Conservation (phyloP, 2,113 vertebrate species). For the Nyctibius bracteatus region DNA sequence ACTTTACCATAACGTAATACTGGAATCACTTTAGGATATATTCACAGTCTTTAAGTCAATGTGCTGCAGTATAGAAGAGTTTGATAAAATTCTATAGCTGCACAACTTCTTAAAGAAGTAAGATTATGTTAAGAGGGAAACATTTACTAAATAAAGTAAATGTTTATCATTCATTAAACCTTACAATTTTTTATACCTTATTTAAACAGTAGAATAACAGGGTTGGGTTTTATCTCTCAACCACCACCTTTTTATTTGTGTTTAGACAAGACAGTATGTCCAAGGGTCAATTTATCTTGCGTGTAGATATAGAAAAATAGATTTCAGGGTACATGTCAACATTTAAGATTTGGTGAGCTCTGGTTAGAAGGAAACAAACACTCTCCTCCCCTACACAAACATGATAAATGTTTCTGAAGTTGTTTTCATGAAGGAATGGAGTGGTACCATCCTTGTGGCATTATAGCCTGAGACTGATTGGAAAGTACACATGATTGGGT, state of each 20-base stretch:
- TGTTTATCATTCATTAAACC: not conserved
- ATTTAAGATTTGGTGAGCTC: not conserved
- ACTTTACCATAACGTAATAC: not conserved
- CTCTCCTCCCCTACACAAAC: rapidly evolving
- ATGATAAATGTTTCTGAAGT: not conserved
- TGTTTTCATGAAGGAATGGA: not conserved
- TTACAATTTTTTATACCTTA: not conserved
- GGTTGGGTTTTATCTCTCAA: not conserved
- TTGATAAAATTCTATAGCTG: not conserved
- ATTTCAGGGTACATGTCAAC: not conserved
- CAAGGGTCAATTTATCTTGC: rapidly evolving
- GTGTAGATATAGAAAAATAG: not conserved
- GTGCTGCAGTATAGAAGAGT: rapidly evolving
- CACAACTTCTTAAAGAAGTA: not conserved
- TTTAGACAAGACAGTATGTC: not conserved
- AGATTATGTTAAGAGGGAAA: not conserved
- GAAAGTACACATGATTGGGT: not conserved
- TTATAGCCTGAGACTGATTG: not conserved
- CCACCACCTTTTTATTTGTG: rapidly evolving
- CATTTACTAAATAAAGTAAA: not conserved
- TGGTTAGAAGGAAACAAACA: not conserved
- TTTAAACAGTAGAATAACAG: not conserved
- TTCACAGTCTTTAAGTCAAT: not conserved
- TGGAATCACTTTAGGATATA: not conserved
- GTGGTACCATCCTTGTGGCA: not conserved